Conservation (phyloP, 2,113 vertebrate genomes). For the Mus pahari region DNA sequence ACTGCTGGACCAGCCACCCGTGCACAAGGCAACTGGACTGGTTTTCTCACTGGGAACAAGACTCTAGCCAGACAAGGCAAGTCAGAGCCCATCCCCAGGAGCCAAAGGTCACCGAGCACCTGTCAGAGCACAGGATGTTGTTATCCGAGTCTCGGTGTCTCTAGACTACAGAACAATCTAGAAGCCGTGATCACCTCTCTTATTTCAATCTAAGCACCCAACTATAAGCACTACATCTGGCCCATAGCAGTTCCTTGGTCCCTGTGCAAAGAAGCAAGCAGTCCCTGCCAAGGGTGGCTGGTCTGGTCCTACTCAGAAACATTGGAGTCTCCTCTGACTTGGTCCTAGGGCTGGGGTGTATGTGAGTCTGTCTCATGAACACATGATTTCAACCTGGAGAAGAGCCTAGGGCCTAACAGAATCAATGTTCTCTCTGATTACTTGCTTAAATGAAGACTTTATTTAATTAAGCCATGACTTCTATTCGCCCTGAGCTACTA, state of each 20-base stretch:
- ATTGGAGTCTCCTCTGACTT: neutral
- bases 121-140: neutral
- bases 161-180: neutral
- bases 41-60: neutral
- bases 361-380: neutral
- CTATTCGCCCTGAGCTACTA: neutral
- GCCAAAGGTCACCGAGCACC: neutral
- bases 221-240: neutral
- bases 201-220: neutral
- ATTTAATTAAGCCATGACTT: neutral
- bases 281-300: neutral
- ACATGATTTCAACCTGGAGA: neutral
- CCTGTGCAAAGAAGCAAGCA: rapidly evolving
- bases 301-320: neutral
- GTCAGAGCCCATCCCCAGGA: neutral
- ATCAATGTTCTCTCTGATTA: neutral
- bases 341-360: neutral
- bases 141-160: neutral
- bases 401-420: neutral
- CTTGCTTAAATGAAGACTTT: neutral
- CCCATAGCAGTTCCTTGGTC: neutral
- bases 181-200: neutral
- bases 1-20: neutral
- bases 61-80: neutral
- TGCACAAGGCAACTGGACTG: neutral